Percentiles rank a stretch among this genome's conserved stretches.
phyloP scores from a whole-genome alignment of 1,140 invertebrate genomes.

The Papilio aristodemus region DNA sequence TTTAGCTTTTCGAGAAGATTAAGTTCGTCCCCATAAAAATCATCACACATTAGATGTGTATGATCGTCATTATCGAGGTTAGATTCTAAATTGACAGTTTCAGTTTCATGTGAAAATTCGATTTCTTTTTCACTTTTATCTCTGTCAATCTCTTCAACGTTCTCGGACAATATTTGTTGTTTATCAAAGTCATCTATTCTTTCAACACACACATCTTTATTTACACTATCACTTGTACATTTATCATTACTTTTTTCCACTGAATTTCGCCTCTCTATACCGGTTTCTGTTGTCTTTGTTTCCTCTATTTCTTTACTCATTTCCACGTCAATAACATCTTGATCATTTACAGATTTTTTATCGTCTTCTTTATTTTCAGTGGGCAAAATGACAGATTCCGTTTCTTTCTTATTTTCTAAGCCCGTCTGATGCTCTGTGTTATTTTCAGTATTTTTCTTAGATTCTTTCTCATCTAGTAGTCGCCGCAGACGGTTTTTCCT shows the following conservation, averaged over 20 bases:
- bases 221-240: background rate
- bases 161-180: background rate
- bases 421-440: conserved; percentile 21
- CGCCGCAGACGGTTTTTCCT: conserved; percentile 64
- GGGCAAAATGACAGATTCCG: background rate
- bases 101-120: background rate
- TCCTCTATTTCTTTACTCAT: background rate
- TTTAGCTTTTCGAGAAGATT: conserved; percentile 66
- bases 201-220: background rate
- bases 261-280: background rate
- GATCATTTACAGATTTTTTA: background rate
- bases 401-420: conserved; percentile 30
- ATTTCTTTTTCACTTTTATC: background rate
- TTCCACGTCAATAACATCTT: background rate
- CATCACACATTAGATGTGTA: conserved; percentile 37
- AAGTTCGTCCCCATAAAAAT: conserved; percentile 67
- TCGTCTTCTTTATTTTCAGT: conserved; percentile 21
- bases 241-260: background rate
- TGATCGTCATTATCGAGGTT: conserved; percentile 30
- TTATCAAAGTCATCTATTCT: background rate
- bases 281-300: background rate
- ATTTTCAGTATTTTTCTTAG: conserved; percentile 43
- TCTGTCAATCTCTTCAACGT: background rate
- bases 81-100: background rate
- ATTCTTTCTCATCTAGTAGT: conserved; percentile 58